Base-by-base conservation (phyloP, 2,113 vertebrate species). In the Hoplias malabaricus region DNA sequence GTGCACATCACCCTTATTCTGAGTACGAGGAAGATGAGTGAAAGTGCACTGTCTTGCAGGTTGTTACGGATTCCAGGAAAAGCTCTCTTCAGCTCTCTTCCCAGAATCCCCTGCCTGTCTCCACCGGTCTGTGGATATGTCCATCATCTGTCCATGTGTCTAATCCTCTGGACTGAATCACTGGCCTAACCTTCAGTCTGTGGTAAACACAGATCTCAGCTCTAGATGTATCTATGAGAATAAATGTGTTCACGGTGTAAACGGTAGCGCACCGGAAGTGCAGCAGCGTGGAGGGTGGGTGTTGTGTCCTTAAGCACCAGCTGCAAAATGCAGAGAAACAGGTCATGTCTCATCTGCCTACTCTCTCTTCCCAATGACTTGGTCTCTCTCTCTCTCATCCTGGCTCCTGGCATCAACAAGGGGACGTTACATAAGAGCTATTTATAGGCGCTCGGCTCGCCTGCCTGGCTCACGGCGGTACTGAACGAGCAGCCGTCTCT, bases 371-470 rank as follows among this genome's bases (percentile, higher is more conserved):
- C 2, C 84, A 27, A 33, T 16, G 23, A 42, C 66, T 25, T 27
- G 5, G 38, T 61, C 62, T 57, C 77, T 81, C 80, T 81, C 82
- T 82, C 81, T 83, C 86, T 80, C 82, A 83, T 74, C 82, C 69
- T 25, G 21, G 85, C 84, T 73, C 81, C 81, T 91, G 90, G 89
- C 88, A 90, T 88, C 84, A 88, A 91, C 89, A 90, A 78, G 74
- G 74, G 83, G 80, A 73, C 5, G 85, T 93, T 93, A 89, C 85
- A 86, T 86, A 93, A 92, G 85, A 50, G 81, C 87, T 90, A 89
- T 90, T 92, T 90, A 90, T 79, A 89, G 80, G 75, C 36, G 63
- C 54, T 9, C 31, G 69, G 70, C 65, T 54, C 27, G n/a, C 42
- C 48, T n/a, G 57, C 33, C 73, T 33, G 66, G 42, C 69, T 63